A percentile compares a stretch with the other conserved stretches of the same genome.
Conservation (phyloP, 2,888 invertebrate genomes). For the Polylopha cassiicola region DNA sequence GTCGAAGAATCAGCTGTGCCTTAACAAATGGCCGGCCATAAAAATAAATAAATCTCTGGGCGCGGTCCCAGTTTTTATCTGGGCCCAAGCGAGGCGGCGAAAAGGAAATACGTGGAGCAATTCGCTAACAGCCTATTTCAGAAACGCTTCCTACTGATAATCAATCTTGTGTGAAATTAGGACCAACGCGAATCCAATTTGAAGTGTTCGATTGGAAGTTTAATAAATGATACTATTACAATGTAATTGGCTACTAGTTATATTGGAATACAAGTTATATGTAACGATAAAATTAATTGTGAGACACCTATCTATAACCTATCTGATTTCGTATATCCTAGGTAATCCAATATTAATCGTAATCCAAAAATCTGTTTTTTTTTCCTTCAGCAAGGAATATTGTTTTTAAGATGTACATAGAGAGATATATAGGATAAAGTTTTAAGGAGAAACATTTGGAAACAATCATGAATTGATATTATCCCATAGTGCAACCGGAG, state of each 20-base stretch:
- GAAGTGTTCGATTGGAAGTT: slow-evolving; percentile 9
- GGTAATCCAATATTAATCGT: too few species aligned
- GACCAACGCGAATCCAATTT: slow-evolving; percentile 18
- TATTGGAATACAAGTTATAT: too few species aligned
- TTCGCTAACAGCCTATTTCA: slow-evolving; percentile 41
- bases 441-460: too few species aligned
- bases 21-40: slow-evolving; percentile 53
- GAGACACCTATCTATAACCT: too few species aligned
- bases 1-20: slow-evolving; percentile 44
- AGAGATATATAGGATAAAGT: too few species aligned
- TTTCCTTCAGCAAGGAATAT: too few species aligned
- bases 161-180: slow-evolving; percentile 49
- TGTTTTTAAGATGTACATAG: too few species aligned
- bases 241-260: neutral
- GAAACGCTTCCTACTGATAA: slow-evolving; percentile 42
- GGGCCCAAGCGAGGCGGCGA: slow-evolving; percentile 37
- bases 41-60: slow-evolving; percentile 60
- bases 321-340: too few species aligned
- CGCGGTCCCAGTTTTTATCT: slow-evolving; percentile 44
- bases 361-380: too few species aligned
- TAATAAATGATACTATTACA: slow-evolving; percentile 1
- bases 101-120: slow-evolving; percentile 45
- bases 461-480: too few species aligned
- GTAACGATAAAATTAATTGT: too few species aligned
- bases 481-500: too few species aligned